Base-by-base conservation (phyloP, 2,888 invertebrate species). In the Metellina segmentata region DNA sequence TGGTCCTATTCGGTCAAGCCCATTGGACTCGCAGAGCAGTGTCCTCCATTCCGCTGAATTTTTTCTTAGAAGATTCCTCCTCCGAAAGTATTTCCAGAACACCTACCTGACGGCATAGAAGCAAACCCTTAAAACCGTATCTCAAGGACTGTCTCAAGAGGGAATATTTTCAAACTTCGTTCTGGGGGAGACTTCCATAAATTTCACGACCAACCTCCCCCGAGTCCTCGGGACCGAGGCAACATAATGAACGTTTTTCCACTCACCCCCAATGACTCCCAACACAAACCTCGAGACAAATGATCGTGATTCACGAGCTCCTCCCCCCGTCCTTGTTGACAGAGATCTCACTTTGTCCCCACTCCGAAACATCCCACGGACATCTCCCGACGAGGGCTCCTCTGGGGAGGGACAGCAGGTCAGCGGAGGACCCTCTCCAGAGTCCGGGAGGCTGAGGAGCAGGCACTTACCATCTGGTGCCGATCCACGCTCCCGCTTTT, bases 281-380 rank as follows among this genome's bases (percentile, higher is more conserved):
- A 74, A 85, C 53, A 72, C 52, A 85, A 75, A 75, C 70, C 53
- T 74, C 79, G 70, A 61, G 20, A 53, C 87, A 90, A 75, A 79
- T 77, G 77, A 48, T 70, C 78, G 77, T 91, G 91, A 91, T 91
- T 91, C 91, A 91, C 72, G 72, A 78, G 85, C 85, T 79, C 20
- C 75, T 78, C 82, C 49, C 89, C 82, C 34, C 61, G 0, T 16
- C 61, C 61, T 71, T 91, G 87, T 91, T 91, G 82, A 88, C 91
- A 91, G 74, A 91, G 87, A 91, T 86, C 90, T 91, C 90, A 91
- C 86, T 91, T 81, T 49, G 75, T 52, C 71, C 81, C 85, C 51
- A 72, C 89, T 86, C 51, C 83, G 82, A 78, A 91, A 87, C 91
- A 91, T 87, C 91, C 91, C 91, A 87, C 83, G 91, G 87, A 91